Base-by-base conservation (phyloP, 1,140 invertebrate genomes). In the Cydia amplana region DNA sequence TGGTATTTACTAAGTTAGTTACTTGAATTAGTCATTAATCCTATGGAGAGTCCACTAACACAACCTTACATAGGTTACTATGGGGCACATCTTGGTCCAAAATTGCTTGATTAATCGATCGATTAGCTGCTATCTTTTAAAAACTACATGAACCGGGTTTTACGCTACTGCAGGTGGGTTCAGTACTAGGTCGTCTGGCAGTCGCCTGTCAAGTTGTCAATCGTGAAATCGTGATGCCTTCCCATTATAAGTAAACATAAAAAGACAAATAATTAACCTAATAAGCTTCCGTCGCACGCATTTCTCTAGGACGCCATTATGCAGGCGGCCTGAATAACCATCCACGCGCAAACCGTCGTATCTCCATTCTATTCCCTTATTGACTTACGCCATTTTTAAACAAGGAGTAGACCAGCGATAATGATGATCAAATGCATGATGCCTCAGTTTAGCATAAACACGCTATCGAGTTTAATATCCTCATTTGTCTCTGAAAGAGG, bases 341-440 rank as follows among this genome's bases (percentile, higher is more conserved):
- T 12, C 55, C 49, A 51, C 12, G 18, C n/a, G 43, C 2, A 60
- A 60, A 60, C 7, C 1, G 55, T 23, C 55, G 20, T 23, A 60
- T 60, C 18, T 23, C 18, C 55, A 18, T 60, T 23, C 6, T 12
- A 4, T 18, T 9, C 20, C 18, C 55, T 60, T 23, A 12, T 1
- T 55, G 18, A 20, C 55, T 10, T 60, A 23, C 20, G 20, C 23
- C 55, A 3, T 23, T 60, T 0, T 23, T 23, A 23, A 18, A 60
- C 4, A 49, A 23, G 7, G 18, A 12, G n/a, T 12, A 51, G 64
- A 18, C 7, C 28, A 6, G 64, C 64, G 65, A 70, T 70, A 70
- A 70, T 70, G 65, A 36, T 70, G 32, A 70, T 36, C 65, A 70
- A 70, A 70, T 70, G 65, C 65, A 70, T 70, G 32, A 70, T 70